These are phyloP conservation scores for Onychorhynchus coronatus DNA, from an alignment of 2,113 vertebrate genomes.

Conservation along the genomic window DNA sequence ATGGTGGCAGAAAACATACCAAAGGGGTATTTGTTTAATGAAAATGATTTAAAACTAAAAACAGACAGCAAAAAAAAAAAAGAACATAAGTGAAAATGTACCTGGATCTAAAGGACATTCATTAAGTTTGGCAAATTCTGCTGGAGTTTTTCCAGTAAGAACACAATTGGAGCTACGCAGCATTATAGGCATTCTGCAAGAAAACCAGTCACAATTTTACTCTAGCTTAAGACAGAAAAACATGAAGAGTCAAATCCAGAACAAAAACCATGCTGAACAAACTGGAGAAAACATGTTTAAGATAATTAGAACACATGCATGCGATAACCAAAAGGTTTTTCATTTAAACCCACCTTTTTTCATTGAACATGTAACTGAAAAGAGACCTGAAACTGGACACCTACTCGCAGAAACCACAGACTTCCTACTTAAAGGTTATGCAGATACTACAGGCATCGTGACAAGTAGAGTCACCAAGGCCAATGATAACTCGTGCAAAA, in stretches of 20 bases:
- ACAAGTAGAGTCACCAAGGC: not conserved
- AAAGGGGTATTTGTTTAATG: not conserved
- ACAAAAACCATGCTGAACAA: not conserved
- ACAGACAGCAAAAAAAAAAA: not conserved
- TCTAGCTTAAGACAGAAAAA: not conserved
- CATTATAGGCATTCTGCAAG: slow-evolving; percentile 96
- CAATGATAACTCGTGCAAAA: not conserved
- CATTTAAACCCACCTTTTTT: not conserved
- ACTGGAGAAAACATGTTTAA: not conserved
- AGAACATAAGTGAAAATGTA: not conserved
- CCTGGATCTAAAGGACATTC: slow-evolving; percentile 98
- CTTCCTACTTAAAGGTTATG: not conserved
- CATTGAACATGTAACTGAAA: not conserved
- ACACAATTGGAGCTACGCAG: slow-evolving; percentile 96
- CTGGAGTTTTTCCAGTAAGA: slow-evolving; percentile 90
- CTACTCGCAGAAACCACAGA: not conserved
- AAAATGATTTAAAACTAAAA: not conserved
- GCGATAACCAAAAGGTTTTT: not conserved
- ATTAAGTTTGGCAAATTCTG: slow-evolving; percentile 95
- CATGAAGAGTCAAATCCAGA: not conserved
- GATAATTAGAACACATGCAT: not conserved
- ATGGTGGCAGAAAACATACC: not conserved
- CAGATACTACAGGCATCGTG: not conserved
- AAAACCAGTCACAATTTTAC: not conserved
- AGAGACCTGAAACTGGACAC: not conserved